phyloP scores from a whole-genome alignment of 2,888 invertebrate species.

The Luperina testacea region DNA sequence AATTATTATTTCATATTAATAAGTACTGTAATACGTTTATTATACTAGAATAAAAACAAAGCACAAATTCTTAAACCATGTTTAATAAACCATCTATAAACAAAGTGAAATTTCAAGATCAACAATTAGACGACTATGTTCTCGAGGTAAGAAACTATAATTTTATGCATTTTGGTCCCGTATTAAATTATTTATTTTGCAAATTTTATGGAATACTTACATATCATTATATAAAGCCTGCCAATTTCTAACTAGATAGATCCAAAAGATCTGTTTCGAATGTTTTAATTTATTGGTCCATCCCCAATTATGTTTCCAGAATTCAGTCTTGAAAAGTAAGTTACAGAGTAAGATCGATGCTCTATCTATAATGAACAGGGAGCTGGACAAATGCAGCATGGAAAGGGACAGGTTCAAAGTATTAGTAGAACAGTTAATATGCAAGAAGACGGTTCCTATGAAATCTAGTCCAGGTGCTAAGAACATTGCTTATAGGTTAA shows the following conservation, averaged over 20 bases:
- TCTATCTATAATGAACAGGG: slow-evolving; percentile 93
- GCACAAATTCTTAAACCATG: slow-evolving; percentile 67
- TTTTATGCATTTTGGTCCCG: background rate
- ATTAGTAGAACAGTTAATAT: slow-evolving; percentile 94
- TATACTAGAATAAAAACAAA: slow-evolving; percentile 8
- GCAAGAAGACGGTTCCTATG: slow-evolving; percentile 76
- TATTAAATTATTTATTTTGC: background rate
- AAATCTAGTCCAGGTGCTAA: slow-evolving; percentile 70
- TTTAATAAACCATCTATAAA: slow-evolving; percentile 75
- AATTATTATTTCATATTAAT: background rate
- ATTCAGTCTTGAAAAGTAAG: slow-evolving; percentile 92
- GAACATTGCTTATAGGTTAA: slow-evolving; percentile 76
- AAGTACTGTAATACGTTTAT: slow-evolving; percentile 4
- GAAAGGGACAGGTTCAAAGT: slow-evolving; percentile 95
- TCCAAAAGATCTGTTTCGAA: background rate
- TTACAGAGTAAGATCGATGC: slow-evolving; percentile 95
- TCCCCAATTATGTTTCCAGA: slow-evolving; percentile 79
- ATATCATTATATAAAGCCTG: background rate
- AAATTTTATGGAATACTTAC: background rate
- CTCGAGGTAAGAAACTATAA: slow-evolving; percentile 78
- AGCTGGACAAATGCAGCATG: slow-evolving; percentile 94
- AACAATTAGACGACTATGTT: slow-evolving; percentile 86
- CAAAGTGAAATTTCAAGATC: slow-evolving; percentile 86
- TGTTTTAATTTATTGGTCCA: background rate
- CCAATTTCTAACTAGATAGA: background rate